Evolutionary conservation across 2,113 vertebrate species (phyloP).

Genomic region (Tachysurus fulvidraco): DNA sequence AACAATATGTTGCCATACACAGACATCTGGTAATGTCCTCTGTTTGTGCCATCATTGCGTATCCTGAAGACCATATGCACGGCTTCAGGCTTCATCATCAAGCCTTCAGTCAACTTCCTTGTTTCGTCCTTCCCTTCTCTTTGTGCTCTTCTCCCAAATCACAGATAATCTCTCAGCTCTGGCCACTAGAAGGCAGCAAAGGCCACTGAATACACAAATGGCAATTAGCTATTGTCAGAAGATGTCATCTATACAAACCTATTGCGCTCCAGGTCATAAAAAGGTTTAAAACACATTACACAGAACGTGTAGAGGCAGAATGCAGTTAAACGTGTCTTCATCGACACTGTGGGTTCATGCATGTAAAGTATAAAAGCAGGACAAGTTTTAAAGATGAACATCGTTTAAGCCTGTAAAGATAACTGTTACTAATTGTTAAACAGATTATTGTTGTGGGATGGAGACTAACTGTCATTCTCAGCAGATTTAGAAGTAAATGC

Average conservation of each 20-base stretch:
- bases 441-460: background rate
- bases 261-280: too few species aligned
- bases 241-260: background rate
- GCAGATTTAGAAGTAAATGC: constrained; percentile 34
- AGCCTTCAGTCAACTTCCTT: constrained; percentile 43
- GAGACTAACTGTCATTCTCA: background rate
- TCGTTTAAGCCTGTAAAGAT: constrained; percentile 11
- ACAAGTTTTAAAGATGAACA: background rate
- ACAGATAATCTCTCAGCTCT: background rate
- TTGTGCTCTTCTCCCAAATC: background rate
- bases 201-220: background rate
- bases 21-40: constrained; percentile 11
- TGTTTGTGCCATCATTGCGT: constrained; percentile 4
- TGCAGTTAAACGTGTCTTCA: background rate
- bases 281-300: background rate
- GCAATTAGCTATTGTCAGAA: background rate
- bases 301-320: background rate
- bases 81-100: constrained; percentile 29
- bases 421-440: constrained; percentile 23
- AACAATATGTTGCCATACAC: constrained; percentile 12
- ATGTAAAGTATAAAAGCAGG: background rate
- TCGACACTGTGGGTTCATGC: background rate
- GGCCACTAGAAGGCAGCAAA: constrained; percentile 48
- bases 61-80: constrained; percentile 15
- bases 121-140: background rate